These are phyloP conservation scores for Cyprinodon variegatus DNA, from an alignment of 2,113 vertebrate species.

Conservation along the genomic window DNA sequence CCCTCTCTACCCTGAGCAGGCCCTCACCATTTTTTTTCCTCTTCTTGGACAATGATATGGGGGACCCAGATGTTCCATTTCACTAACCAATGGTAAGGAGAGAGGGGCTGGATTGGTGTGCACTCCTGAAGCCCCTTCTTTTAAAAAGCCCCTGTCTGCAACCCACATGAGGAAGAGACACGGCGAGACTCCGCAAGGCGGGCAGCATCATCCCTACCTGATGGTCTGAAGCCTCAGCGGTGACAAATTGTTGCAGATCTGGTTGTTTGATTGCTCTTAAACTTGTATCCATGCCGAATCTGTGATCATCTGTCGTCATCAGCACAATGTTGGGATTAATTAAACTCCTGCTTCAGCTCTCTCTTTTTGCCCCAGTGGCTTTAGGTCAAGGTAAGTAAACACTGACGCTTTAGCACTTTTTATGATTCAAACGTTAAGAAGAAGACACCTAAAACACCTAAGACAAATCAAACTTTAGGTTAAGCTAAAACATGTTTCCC, in stretches of 20 bases:
- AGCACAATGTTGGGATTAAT: slow-evolving; percentile 77
- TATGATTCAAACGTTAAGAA: background rate
- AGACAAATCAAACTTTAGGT: background rate
- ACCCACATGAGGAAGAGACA: slow-evolving; percentile 61
- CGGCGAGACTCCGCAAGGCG: slow-evolving; percentile 21
- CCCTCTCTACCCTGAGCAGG: slow-evolving; percentile 33
- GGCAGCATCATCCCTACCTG: slow-evolving; percentile 64
- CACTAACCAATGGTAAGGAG: slow-evolving; percentile 78
- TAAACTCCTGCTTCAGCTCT: slow-evolving; percentile 66
- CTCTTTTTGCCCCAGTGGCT: slow-evolving; percentile 58
- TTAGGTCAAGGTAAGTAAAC: slow-evolving; percentile 78
- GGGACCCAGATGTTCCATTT: slow-evolving; percentile 74
- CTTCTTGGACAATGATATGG: slow-evolving; percentile 67
- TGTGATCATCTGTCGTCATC: slow-evolving; percentile 7
- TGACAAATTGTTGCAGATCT: slow-evolving; percentile 10
- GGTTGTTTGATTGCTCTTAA: background rate
- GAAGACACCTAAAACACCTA: background rate
- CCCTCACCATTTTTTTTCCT: slow-evolving; percentile 54
- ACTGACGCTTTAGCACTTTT: slow-evolving; percentile 1
- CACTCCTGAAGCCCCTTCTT: slow-evolving; percentile 70
- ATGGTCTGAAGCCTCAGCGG: slow-evolving; percentile 19
- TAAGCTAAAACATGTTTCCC: background rate
- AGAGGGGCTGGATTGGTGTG: slow-evolving; percentile 80
- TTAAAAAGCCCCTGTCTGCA: slow-evolving; percentile 76
- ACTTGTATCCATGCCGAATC: slow-evolving; percentile 14